phyloP scores from a whole-genome alignment of 2,113 vertebrate species.

The Camelus bactrianus region DNA sequence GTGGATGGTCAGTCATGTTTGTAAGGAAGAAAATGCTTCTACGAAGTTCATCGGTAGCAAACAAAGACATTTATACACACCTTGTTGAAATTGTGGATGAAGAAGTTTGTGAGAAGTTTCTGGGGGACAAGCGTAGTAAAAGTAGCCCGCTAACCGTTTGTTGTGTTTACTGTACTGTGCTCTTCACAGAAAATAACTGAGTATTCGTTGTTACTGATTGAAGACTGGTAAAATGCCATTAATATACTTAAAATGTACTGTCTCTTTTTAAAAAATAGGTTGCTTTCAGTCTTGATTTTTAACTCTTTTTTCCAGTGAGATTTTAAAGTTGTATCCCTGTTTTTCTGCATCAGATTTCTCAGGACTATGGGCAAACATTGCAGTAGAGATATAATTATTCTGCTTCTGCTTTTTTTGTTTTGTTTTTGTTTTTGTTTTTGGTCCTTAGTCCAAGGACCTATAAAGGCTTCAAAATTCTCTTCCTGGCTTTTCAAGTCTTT shows the following conservation, averaged over 20 bases:
- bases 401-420: neutral
- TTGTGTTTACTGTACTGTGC: neutral
- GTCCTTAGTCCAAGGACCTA: neutral
- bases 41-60: neutral
- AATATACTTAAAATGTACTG: neutral
- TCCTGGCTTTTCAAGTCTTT: neutral
- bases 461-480: neutral
- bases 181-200: neutral
- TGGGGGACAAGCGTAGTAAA: neutral
- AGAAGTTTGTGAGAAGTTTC: neutral
- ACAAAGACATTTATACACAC: neutral
- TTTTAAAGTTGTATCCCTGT: neutral
- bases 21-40: neutral
- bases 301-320: neutral
- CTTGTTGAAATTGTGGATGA: neutral
- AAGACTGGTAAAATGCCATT: neutral
- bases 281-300: neutral
- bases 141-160: neutral
- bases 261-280: neutral
- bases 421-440: neutral
- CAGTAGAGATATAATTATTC: neutral
- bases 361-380: neutral
- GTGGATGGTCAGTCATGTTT: neutral
- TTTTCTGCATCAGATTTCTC: neutral
- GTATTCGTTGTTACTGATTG: neutral